Evolutionary conservation across 2,888 invertebrate species (phyloP), one percentile per base, ranked within the genome.

Genomic region (Asteroscopus sphinx): DNA sequence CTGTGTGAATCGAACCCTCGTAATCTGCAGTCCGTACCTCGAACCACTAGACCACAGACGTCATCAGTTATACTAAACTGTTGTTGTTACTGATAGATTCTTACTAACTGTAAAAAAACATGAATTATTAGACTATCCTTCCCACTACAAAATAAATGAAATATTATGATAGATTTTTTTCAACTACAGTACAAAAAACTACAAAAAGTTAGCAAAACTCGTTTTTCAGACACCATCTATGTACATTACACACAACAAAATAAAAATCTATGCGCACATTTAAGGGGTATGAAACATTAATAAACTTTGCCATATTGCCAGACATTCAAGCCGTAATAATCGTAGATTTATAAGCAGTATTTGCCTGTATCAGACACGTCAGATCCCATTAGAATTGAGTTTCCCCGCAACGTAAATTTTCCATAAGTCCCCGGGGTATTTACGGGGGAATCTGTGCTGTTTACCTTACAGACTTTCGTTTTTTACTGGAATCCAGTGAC

Each of bases 331-430:
- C 33, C 45, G 25, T 52, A 40, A 16, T 33, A 49, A 13, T 13
- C 11, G 25, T 9, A 25, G 9, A 9, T 9, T 15, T 9, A 11
- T 42, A 49, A 49, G 56, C 40, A n/a, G 36, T 42, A 32, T 51
- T 59, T 68, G 33, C 47, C 28, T 25, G 15, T 65, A 68, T 51
- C 67, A 67, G 72, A 57, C 56, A 40, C 66, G 68, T 65, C 53
- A 56, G 41, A 45, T 59, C 72, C 62, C 64, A 57, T 66, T 52
- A 63, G 62, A 71, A 68, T 68, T 59, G 64, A 52, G 53, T 52
- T 54, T 41, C 26, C 35, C 39, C 33, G 12, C 21, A 42, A 59
- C 32, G 28, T 28, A 28, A 28, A 28, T 28, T 28, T 28, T 9
- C 48, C 46, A 33, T 46, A 46, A 52, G 35, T 54, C 72, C 37